phyloP scores from a whole-genome alignment of 2,888 invertebrate species.

The Schrankia costaestrigalis region DNA sequence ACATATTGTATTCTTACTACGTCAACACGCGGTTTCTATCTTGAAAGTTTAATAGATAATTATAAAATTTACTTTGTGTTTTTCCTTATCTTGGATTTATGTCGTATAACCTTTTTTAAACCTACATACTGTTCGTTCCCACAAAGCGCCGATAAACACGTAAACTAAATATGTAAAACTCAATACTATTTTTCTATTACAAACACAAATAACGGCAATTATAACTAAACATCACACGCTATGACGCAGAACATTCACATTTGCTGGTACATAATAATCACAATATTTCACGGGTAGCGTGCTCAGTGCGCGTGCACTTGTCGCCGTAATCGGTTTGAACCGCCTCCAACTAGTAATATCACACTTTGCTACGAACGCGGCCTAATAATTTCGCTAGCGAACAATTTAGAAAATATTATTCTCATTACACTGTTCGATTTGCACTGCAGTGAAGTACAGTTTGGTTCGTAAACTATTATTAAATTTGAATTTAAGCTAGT shows the following conservation, averaged over 20 bases:
- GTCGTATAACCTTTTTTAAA: no score
- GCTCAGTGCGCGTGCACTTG: slow-evolving; percentile 36
- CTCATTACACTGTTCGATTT: slow-evolving; percentile 27
- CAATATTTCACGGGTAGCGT: slow-evolving; percentile 30
- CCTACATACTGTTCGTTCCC: no score
- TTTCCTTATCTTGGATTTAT: no score
- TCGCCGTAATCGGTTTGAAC: slow-evolving; percentile 37
- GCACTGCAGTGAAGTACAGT: slow-evolving; percentile 27
- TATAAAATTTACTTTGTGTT: no score
- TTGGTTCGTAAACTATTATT: no score
- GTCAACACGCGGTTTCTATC: no score
- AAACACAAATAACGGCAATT: slow-evolving; percentile 6
- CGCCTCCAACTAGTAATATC: slow-evolving; percentile 50
- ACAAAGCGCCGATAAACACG: no score
- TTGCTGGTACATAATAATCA: slow-evolving; percentile 15
- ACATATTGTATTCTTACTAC: no score
- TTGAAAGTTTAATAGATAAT: no score
- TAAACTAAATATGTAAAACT: no score
- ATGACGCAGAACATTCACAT: slow-evolving; percentile 5
- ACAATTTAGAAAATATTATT: slow-evolving; percentile 38
- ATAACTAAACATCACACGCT: slow-evolving; percentile 5
- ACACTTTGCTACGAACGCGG: slow-evolving; percentile 42
- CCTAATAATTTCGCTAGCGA: slow-evolving; percentile 41
- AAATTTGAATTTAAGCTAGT: no score
- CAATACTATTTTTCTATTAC: slow-evolving; percentile 7